Evolutionary conservation across 2,888 invertebrate species (phyloP), one percentile per base, ranked within the genome.

Genomic region (Latheticus oryzae): DNA sequence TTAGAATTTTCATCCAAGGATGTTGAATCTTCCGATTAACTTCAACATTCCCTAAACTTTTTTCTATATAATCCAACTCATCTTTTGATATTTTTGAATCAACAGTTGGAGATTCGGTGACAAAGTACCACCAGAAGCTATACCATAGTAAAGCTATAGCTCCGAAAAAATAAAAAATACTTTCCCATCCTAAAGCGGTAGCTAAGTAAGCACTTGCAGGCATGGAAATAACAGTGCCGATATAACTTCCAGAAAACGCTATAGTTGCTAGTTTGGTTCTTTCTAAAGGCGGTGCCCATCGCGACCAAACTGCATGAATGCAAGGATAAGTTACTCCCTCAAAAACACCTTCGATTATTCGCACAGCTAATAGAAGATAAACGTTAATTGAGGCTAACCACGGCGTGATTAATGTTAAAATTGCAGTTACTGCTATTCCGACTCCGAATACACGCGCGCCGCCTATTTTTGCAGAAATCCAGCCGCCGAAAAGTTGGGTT

Each of bases 201-300:
- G 91, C 88, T 45, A 94, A 80, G 15, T 89, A 71, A 0, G 92
- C 92, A 53, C 89, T 88, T 0, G 89, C 75, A 0, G 91, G 91
- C 87, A 93, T 88, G 0, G 93, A 86, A 3, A 93, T 83, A 0
- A 93, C 92, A 0, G 93, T 93, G 12, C 93, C 93, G 0, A 90
- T 87, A 77, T 91, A 92, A 73, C 90, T 90, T 17, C 93, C 93
- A 37, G 92, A 91, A 79, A 92, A 93, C 0, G 91, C 91, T 61
- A 93, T 84, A 0, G 92, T 90, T 0, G 91, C 91, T 50, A 93
- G 81, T 0, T 89, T 83, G 3, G 91, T 90, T 35, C 93, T 83
- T 73, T 93, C 93, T 28, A 86, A 73, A 0, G 88, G 87, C 1
- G 93, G 93, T n/a, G 92, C 88, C 93, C 93, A 93, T 51, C 86